Base-by-base conservation (phyloP, 2,888 invertebrate genomes). In the Lucinisca nassula region DNA sequence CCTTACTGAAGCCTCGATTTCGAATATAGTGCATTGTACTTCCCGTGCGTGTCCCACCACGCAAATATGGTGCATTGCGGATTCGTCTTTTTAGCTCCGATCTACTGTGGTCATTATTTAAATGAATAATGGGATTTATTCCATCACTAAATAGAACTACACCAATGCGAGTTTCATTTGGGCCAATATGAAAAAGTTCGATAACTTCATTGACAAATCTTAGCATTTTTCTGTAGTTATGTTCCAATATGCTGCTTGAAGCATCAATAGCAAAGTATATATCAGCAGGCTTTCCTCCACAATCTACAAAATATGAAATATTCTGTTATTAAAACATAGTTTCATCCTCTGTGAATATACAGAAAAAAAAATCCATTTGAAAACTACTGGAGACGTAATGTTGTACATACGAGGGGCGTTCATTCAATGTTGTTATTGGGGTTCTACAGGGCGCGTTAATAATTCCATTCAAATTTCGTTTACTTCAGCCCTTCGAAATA, bases 201-300 rank as follows among this genome's bases (percentile, higher is more conserved):
- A 94, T 85, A 27, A 94, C 85, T 12, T 90, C 82, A 24, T 85
- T 84, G 14, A 94, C 91, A 81, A 94, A 95, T 0, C 55, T 51
- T 37, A 93, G 78, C 80, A 94, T 94, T 49, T 92, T 92, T 27
- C 77, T 58, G 86, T 92, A 94, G 80, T 95, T 91, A 0, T 82
- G 76, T 0, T 51, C 55, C 85, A 84, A 84, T 72, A 94, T 93
- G 78, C 94, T 94, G 58, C 90, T 93, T 12, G 94, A 94, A 14
- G 93, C 89, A 55, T 92, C 91, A 27, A 92, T 81, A 1, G 89
- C 83, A 76, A 91, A 92, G 84, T 91, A 89, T 4, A 91, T 75
- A 77, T 92, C 91, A 0, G 94, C 91, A 37, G 93, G 91, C 49
- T 91, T 87, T 14, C 93, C 92, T 10, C 91, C 85, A 81, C 93